Base-by-base conservation (phyloP, 2,888 invertebrate genomes). In the Andrena hattorfiana region DNA sequence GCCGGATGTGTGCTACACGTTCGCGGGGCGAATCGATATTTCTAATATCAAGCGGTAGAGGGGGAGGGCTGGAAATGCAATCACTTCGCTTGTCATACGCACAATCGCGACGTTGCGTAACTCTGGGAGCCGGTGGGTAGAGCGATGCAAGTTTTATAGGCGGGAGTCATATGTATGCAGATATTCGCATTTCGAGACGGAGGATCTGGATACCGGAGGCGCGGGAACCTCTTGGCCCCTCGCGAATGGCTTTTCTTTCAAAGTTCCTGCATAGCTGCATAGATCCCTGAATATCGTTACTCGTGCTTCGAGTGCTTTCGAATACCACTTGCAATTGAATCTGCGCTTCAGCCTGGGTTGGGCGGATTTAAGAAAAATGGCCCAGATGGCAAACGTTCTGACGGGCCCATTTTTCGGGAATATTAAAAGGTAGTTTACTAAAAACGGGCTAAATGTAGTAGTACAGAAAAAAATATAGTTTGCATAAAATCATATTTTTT, bases 1-100 rank as follows among this genome's bases (percentile, higher is more conserved):
- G 62, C 26, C 35, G 42, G 42, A 42, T 30, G 59, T 56, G 20
- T 59, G 10, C 30, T 68, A 80, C 72, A 56, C 28, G 68, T 59
- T 28, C n/a, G 35, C 48, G 3, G n/a, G 10, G 73, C 66, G 77
- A 89, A 90, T 91, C 90, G 87, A 91, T 91, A 89, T 86, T 88
- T 88, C 88, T 85, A 88, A 90, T 89, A 89, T 82, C 77, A 73
- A 79, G 67, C 72, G 32, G 16, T 35, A 32, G 26, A 0, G 1
- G 16, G 5, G 20, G 6, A 6, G 3, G 13, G 48, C 20, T 20
- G 64, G 67, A 67, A 72, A 78, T 51, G 68, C 82, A 83, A 73
- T 80, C 81, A 79, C 83, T 62, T n/a, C 23, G 67, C 64, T 62
- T 75, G 80, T 76, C 67, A 35, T 71, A 78, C 80, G 77, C 73